These are phyloP conservation scores for Leucozona laternaria DNA, from an alignment of 2,888 invertebrate species.

Conservation along the genomic window DNA sequence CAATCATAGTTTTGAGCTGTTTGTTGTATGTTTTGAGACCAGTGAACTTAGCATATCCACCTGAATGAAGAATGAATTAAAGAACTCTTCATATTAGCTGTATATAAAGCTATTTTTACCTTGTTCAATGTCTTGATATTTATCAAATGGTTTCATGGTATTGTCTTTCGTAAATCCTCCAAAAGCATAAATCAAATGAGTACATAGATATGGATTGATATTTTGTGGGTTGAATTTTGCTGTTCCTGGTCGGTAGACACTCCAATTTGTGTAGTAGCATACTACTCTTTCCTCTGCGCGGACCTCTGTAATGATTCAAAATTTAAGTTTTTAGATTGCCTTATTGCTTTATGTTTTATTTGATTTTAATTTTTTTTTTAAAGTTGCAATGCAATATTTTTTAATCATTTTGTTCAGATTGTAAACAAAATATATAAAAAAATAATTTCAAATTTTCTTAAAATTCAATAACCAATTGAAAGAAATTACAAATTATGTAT, in stretches of 20 bases:
- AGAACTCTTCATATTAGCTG: background rate
- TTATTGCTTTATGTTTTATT: too few species aligned
- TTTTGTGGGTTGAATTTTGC: slow-evolving; percentile 97
- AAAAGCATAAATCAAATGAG: slow-evolving; percentile 96
- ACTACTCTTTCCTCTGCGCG: slow-evolving; percentile 89
- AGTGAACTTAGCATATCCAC: slow-evolving; percentile 97
- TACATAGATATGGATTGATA: slow-evolving; percentile 97
- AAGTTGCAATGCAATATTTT: too few species aligned
- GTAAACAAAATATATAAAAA: too few species aligned
- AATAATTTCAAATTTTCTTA: too few species aligned
- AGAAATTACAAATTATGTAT: too few species aligned
- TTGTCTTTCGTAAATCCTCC: slow-evolving; percentile 96
- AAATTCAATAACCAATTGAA: too few species aligned
- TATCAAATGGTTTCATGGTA: slow-evolving; percentile 95
- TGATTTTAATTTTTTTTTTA: too few species aligned
- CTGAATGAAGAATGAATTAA: slow-evolving; percentile 83
- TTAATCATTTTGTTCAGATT: too few species aligned
- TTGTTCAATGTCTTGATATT: slow-evolving; percentile 98
- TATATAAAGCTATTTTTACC: slow-evolving; percentile 84
- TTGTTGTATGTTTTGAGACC: slow-evolving; percentile 97
- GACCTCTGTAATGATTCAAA: slow-evolving; percentile 77
- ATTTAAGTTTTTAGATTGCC: background rate
- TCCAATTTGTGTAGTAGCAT: slow-evolving; percentile 97
- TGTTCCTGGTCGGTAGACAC: slow-evolving; percentile 94
- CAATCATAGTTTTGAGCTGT: slow-evolving; percentile 94